A percentile compares a stretch with the other conserved stretches of the same genome.
Conservation (phyloP, 2,113 vertebrate species). For the Polypterus bichir region DNA sequence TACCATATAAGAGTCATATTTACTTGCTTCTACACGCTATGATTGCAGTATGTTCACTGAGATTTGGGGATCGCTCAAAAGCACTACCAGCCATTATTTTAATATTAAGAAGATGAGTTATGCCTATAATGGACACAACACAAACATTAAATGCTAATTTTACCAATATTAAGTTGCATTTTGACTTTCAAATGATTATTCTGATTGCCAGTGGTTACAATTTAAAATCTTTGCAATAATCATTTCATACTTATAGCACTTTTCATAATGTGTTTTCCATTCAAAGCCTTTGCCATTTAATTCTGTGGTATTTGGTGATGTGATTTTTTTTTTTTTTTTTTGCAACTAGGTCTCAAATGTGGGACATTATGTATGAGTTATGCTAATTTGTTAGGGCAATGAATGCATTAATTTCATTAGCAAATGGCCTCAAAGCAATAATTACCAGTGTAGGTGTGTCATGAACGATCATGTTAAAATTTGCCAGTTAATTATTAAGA, state of each 20-base stretch:
- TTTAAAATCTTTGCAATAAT: slow-evolving; percentile 58
- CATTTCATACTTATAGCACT: slow-evolving; percentile 47
- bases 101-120: too few species aligned
- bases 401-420: slow-evolving; percentile 99
- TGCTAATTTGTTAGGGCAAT: slow-evolving; percentile 98
- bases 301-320: slow-evolving; percentile 51
- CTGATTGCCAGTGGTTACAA: slow-evolving; percentile 47
- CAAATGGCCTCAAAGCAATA: slow-evolving; percentile 99
- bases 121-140: too few species aligned
- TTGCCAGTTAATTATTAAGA: slow-evolving; percentile 99
- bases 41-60: too few species aligned
- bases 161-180: slow-evolving; percentile 32
- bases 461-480: slow-evolving; percentile 96
- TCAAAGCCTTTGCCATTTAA: slow-evolving; percentile 54
- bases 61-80: too few species aligned
- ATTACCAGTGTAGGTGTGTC: slow-evolving; percentile 99
- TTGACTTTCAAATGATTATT: slow-evolving; percentile 39
- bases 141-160: slow-evolving; percentile 5
- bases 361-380: slow-evolving; percentile 95
- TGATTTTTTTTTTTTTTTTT: slow-evolving; percentile 25
- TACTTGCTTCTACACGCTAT: too few species aligned
- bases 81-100: too few species aligned
- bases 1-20: too few species aligned
- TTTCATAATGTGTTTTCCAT: slow-evolving; percentile 47
- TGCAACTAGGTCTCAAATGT: slow-evolving; percentile 72